Base-by-base conservation (phyloP, 1,140 invertebrate genomes). In the Microplitis mediator region DNA sequence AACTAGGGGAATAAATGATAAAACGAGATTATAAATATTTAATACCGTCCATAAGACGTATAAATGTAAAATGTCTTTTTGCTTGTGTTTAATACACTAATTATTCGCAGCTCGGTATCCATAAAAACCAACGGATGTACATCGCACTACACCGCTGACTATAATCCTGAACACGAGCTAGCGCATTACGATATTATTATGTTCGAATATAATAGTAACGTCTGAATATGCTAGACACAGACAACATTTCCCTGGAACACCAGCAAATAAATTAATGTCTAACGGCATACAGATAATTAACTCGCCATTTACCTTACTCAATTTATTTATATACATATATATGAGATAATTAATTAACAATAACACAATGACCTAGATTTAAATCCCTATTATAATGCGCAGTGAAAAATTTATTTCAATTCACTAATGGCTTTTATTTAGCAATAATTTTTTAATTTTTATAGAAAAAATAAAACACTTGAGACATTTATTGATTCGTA, bases 401-500 rank as follows among this genome's bases (percentile, higher is more conserved):
- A 23, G 5, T 13, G n/a, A 23, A 14, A 6, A 14, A 54, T 13
- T 56, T n/a, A 56, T 56, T 16, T 56, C 11, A 2, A 45, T 45
- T 45, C 39, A 11, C 39, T 45, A 45, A 45, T 45, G 39, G 39
- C 6, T 45, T 45, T 45, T 45, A 11, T 45, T 45, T 45, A 45
- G 5, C 39, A 45, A 9, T 45, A 39, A 39, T 39, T 39, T 39
- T 39, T 39, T 39, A 39, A 39, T 9, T 1, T 39, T 9, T 3
- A 1, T 39, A 16, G 3, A 1, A 23, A 56, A 56, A 16, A 56
- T 4, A 14, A 11, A 16, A 23, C 52, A 23, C 35, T 35, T 13
- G 32, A 4, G 32, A 71, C 50, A 54, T 66, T 50, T 72, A 72
- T 72, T 62, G 64, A 67, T 72, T 72, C 39, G 39, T 35, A 72